phyloP scores from a whole-genome alignment of 2,113 vertebrate genomes.

The Amazona vittata region DNA sequence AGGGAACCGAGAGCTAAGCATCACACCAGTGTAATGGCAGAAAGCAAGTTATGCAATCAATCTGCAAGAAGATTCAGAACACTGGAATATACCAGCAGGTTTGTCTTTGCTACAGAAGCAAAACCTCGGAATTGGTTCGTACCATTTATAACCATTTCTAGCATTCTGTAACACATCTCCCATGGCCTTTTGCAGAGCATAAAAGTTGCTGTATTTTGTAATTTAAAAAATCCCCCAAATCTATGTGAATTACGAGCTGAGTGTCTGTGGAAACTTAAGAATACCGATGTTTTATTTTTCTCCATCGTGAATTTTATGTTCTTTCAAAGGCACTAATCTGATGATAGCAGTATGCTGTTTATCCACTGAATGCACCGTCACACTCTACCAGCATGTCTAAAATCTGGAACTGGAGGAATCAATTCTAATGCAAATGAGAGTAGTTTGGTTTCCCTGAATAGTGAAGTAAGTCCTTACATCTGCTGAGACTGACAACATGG shows the following conservation, averaged over 20 bases:
- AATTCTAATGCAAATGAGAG: background rate
- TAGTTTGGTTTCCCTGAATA: background rate
- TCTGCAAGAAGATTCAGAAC: background rate
- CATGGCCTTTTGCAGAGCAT: background rate
- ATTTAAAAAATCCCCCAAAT: background rate
- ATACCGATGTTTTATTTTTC: background rate
- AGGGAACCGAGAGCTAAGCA: background rate
- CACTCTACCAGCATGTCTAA: background rate
- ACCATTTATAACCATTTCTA: background rate
- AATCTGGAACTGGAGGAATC: background rate
- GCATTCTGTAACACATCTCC: background rate
- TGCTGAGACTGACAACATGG: background rate
- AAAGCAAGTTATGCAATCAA: background rate
- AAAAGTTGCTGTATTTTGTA: background rate
- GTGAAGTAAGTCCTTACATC: background rate
- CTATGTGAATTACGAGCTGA: background rate
- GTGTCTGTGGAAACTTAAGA: background rate
- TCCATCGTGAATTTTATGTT: background rate
- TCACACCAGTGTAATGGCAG: background rate
- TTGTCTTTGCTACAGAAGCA: background rate
- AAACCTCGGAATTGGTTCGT: background rate
- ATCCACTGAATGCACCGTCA: background rate
- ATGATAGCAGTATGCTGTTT: background rate
- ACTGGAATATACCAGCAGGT: background rate
- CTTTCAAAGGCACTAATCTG: background rate